Conservation (phyloP, 2,888 invertebrate genomes). For the Tineola bisselliella region DNA sequence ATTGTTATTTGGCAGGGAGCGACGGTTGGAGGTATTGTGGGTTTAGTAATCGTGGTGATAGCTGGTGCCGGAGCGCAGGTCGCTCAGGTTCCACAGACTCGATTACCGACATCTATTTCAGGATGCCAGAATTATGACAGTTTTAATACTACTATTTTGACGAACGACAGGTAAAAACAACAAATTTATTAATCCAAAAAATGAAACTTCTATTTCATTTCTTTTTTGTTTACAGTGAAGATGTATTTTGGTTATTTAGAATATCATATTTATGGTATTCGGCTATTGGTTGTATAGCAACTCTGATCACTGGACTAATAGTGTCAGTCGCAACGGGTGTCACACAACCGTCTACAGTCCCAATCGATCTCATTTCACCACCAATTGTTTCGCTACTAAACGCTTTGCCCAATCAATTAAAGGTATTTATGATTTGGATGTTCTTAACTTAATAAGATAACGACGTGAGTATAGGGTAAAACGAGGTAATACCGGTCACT, state of each 20-base stretch:
- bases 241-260: constrained; percentile 71
- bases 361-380: constrained; percentile 75
- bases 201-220: neutral
- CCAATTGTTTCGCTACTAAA: constrained; percentile 68
- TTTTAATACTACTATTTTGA: constrained; percentile 22
- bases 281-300: constrained; percentile 78
- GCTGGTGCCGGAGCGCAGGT: constrained; percentile 77
- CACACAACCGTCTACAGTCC: constrained; percentile 70
- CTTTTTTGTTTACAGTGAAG: constrained; percentile 14
- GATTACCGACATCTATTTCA: constrained; percentile 59
- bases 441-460: too few species aligned
- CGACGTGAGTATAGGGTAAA: too few species aligned
- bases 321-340: constrained; percentile 76
- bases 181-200: too few species aligned
- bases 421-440: constrained; percentile 33
- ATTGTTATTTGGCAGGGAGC: constrained; percentile 68
- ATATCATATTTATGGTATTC: constrained; percentile 93
- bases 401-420: constrained; percentile 52
- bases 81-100: constrained; percentile 42
- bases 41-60: constrained; percentile 67
- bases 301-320: constrained; percentile 75
- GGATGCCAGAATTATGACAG: constrained; percentile 60
- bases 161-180: constrained; percentile 1
- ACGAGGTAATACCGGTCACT: too few species aligned
- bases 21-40: constrained; percentile 70